Conservation (phyloP, 2,797 vertebrate genomes). For the Coracias cyanogaster region DNA sequence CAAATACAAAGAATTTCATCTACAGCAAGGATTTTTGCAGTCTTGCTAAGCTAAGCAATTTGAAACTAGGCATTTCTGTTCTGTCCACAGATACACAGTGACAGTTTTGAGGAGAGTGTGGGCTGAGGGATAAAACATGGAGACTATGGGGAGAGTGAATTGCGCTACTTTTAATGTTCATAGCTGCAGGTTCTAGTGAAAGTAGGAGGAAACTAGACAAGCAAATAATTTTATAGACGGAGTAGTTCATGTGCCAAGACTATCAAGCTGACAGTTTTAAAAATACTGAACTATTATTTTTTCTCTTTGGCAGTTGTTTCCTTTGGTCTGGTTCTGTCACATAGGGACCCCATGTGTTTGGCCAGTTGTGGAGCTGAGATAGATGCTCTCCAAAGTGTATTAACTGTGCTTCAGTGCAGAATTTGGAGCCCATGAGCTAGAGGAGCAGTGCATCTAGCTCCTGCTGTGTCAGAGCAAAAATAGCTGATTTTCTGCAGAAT, state of each 20-base stretch:
- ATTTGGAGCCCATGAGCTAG: rapidly evolving
- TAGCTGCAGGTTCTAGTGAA: background rate
- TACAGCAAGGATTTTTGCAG: background rate
- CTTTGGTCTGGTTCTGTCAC: background rate
- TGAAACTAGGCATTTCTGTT: background rate
- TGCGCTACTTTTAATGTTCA: background rate
- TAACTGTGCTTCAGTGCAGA: background rate
- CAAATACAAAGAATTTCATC: background rate
- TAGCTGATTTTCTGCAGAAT: background rate
- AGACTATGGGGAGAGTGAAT: background rate
- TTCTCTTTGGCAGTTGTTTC: background rate
- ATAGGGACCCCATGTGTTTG: background rate
- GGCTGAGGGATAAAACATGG: background rate
- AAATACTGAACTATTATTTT: background rate
- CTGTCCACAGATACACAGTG: background rate
- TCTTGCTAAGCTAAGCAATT: background rate
- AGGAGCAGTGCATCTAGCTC: background rate
- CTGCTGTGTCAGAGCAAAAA: background rate
- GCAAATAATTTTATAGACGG: background rate
- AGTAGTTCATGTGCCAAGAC: background rate
- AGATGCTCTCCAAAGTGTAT: background rate
- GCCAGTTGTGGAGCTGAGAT: background rate
- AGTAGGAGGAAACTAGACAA: background rate
- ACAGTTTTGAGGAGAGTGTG: background rate
- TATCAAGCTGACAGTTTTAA: background rate